These are phyloP conservation scores for Aythya baeri DNA, from an alignment of 2,113 vertebrate species.

Conservation along the genomic window DNA sequence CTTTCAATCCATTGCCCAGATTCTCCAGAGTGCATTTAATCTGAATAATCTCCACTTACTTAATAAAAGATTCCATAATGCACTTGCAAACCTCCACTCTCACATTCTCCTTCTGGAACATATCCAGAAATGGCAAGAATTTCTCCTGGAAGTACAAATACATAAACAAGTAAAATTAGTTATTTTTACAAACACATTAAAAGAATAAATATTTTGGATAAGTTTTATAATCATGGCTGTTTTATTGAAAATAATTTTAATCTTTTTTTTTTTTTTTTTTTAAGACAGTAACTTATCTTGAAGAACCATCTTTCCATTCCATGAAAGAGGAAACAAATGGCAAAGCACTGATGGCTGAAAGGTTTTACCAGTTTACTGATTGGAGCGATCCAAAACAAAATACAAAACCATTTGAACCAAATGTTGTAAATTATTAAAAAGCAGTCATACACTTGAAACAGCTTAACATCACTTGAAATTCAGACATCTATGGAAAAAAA, in stretches of 20 bases:
- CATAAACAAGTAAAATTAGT: neutral
- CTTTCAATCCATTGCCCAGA: neutral
- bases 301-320: neutral
- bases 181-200: neutral
- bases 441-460: neutral
- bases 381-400: neutral
- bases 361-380: neutral
- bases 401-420: neutral
- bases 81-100: conserved; percentile 94
- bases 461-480: neutral
- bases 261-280: neutral
- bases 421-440: neutral
- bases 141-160: conserved; percentile 84
- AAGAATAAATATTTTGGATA: neutral
- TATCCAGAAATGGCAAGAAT: conserved; percentile 96
- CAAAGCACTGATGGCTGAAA: neutral
- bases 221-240: neutral
- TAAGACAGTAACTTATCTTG: neutral
- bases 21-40: neutral
- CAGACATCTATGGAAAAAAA: neutral
- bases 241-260: neutral
- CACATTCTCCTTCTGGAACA: conserved; percentile 98
- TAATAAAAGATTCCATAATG: conserved; percentile 98
- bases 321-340: neutral
- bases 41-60: conserved; percentile 75